Evolutionary conservation across 2,797 vertebrate species (phyloP).

Genomic region (Chiloscyllium punctatum): DNA sequence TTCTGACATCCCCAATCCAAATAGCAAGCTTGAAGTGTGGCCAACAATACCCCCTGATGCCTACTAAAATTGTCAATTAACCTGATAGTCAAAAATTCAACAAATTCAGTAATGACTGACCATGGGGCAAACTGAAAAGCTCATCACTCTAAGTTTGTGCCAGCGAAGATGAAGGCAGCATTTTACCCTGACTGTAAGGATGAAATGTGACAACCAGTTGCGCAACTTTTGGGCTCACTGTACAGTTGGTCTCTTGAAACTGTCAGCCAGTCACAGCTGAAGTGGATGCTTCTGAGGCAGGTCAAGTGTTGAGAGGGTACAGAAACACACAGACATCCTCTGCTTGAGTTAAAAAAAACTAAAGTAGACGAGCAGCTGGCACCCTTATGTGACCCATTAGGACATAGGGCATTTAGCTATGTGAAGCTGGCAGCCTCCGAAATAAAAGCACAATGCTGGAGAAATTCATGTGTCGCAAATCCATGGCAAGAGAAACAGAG

Average conservation of each 20-base stretch:
- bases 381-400: no score
- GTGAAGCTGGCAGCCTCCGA: not conserved
- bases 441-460: no score
- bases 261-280: not conserved
- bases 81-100: not conserved
- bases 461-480: no score
- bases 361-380: not conserved
- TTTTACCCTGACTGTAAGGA: not conserved
- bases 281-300: not conserved
- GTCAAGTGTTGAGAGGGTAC: not conserved
- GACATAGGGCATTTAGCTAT: not conserved
- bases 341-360: not conserved
- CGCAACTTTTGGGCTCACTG: not conserved
- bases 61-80: constrained; percentile 6
- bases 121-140: not conserved
- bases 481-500: no score
- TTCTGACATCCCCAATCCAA: not conserved
- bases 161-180: not conserved
- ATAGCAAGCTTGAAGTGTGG: not conserved
- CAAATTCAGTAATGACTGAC: no score
- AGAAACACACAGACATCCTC: not conserved
- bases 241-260: not conserved
- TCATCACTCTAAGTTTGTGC: not conserved
- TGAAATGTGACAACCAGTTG: not conserved
- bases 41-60: not conserved